Conservation (phyloP, 2,888 invertebrate genomes). For the Priocnemis perturbator region DNA sequence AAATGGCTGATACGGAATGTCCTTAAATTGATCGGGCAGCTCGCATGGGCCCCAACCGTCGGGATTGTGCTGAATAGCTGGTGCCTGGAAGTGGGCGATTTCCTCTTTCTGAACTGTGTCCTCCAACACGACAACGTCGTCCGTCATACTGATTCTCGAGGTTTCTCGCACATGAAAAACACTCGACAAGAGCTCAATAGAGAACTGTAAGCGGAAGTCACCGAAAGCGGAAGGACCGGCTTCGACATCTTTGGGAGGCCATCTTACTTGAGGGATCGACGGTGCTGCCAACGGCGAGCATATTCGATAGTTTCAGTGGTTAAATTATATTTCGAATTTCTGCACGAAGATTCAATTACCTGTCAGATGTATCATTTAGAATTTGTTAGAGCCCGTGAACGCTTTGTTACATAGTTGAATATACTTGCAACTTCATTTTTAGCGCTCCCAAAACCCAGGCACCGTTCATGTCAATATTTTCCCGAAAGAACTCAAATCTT, state of each 20-base stretch:
- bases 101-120: constrained; percentile 71
- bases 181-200: not conserved
- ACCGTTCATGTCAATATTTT: too few relatives aligned
- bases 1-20: constrained; percentile 99
- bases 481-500: too few relatives aligned
- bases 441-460: too few relatives aligned
- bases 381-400: too few relatives aligned
- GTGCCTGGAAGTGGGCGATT: constrained; percentile 83
- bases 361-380: too few relatives aligned
- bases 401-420: too few relatives aligned
- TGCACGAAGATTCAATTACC: too few relatives aligned
- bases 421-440: too few relatives aligned
- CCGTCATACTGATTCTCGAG: constrained; percentile 37
- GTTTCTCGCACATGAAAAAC: constrained; percentile 7
- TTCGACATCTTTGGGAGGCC: constrained; percentile 2
- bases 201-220: not conserved
- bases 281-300: not conserved
- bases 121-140: constrained; percentile 46
- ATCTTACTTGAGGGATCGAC: not conserved
- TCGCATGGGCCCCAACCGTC: constrained; percentile 98
- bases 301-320: too few relatives aligned
- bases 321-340: too few relatives aligned
- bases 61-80: constrained; percentile 88
- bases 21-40: constrained; percentile 94
- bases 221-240: constrained; percentile 11